These are phyloP conservation scores for Benthosema pterotum DNA, from an alignment of 2,797 vertebrate genomes.

Conservation along the genomic window DNA sequence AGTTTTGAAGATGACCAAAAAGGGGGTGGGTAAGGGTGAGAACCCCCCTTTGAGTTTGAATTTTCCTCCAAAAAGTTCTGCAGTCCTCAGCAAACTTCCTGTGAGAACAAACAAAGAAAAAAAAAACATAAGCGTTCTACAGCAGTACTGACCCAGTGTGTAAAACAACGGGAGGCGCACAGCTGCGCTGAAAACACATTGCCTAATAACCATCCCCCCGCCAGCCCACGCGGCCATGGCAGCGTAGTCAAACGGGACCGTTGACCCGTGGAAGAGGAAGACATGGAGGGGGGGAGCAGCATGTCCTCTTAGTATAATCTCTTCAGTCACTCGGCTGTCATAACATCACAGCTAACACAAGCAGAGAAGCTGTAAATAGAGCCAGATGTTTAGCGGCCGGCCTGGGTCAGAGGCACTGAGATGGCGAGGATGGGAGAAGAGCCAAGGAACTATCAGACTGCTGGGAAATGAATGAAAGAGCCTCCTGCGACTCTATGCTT, in stretches of 20 bases:
- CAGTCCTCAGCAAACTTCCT: constrained; percentile 58
- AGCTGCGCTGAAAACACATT: constrained; percentile 48
- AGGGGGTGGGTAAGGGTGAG: constrained; percentile 22
- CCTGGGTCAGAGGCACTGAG: constrained; percentile 5
- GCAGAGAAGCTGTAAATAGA: constrained; percentile 54
- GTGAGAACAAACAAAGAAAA: constrained; percentile 47
- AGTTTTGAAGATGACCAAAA: neutral
- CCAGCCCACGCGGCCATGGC: constrained; percentile 20
- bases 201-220: constrained; percentile 29
- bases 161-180: constrained; percentile 29
- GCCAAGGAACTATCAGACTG: neutral
- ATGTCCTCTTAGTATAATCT: constrained; percentile 52
- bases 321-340: constrained; percentile 63
- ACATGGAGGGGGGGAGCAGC: constrained; percentile 28
- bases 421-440: neutral
- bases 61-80: constrained; percentile 14
- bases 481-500: neutral
- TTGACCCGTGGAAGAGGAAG: constrained; percentile 52
- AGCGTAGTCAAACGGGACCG: constrained; percentile 50
- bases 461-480: neutral
- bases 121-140: constrained; percentile 23
- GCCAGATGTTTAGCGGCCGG: constrained; percentile 64
- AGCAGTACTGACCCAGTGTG: neutral
- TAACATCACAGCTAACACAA: constrained; percentile 68
- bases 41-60: constrained; percentile 34